phyloP scores from a whole-genome alignment of 1,140 invertebrate species.

The Tetranychus cinnabarinus region DNA sequence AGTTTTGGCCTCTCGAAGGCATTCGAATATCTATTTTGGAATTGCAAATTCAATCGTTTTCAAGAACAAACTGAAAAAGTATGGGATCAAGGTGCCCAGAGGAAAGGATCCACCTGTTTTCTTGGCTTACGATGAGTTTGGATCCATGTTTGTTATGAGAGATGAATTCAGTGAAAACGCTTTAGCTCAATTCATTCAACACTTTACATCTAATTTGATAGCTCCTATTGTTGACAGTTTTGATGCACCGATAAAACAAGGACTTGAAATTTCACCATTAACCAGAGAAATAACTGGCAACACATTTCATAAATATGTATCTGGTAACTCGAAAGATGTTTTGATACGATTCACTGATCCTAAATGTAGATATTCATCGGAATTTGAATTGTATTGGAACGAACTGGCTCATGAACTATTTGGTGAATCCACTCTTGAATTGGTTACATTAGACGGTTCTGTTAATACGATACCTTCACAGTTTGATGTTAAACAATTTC shows the following conservation, averaged over 20 bases:
- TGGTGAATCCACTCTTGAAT: constrained; percentile 20
- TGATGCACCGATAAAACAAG: not conserved
- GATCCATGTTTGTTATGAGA: not conserved
- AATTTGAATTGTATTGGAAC: constrained; percentile 22
- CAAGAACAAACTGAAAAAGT: not conserved
- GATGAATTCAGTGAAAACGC: not conserved
- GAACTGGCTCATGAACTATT: constrained; percentile 20
- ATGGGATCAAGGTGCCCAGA: not conserved
- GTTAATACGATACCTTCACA: constrained; percentile 26
- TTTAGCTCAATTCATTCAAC: not conserved
- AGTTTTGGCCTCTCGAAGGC: not conserved
- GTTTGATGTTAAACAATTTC: constrained; percentile 27
- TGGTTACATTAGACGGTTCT: constrained; percentile 28
- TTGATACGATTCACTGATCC: constrained; percentile 29
- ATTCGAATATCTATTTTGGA: not conserved
- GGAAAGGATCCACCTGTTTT: not conserved
- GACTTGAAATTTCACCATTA: not conserved
- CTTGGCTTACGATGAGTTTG: not conserved
- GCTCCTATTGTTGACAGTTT: not conserved
- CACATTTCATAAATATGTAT: constrained; percentile 23
- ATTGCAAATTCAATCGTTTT: not conserved
- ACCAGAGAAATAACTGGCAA: constrained; percentile 12
- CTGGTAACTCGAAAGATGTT: constrained; percentile 21
- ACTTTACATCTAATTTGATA: not conserved
- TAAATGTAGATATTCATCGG: constrained; percentile 29